Evolutionary conservation across 1,140 invertebrate genomes (phyloP), one percentile per base, ranked within the genome.

Genomic region (Wiebesia pumilae): DNA sequence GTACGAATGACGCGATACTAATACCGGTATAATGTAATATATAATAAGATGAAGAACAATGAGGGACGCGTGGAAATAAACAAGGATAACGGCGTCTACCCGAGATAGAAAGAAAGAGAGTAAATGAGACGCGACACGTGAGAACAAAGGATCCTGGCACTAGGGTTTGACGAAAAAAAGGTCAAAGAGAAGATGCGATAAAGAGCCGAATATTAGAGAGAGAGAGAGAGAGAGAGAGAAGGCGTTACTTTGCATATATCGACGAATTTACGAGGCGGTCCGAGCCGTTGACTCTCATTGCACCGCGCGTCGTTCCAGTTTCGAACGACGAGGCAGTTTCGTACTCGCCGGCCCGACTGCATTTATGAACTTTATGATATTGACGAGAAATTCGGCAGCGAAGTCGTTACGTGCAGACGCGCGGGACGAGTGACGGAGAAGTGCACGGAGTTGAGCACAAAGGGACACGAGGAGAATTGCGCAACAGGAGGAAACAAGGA

Each of bases 221-320:
- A 77, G 69, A 86, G 79, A 75, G 43, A 65, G 43, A n/a, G n/a
- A 85, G 90, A 87, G 83, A 73, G 89, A 88, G 30, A 75, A 89
- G 82, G 87, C 89, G 84, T 88, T 88, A 88, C 75, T 91, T 90
- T 90, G 89, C 89, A 89, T 91, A 83, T 83, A 92, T 92, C 91
- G 91, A 91, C 88, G 89, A 91, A 91, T 91, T 91, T 91, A 91
- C 89, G 91, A 91, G 81, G 82, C 75, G 62, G 81, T 85, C 87
- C 90, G 84, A 79, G 78, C 33, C 54, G 51, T 80, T 58, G 78
- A 75, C 40, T 75, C 71, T 75, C 27, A 14, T 43, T 75, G 47
- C 38, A 3, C 24, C 38, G 38, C 6, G 14, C 87, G 90, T 88
- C 89, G 85, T 88, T 88, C 90, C 89, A 89, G n/a, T 83, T 75